These are phyloP conservation scores for Phytoseiulus persimilis DNA, from an alignment of 2,888 invertebrate species.

Conservation along the genomic window DNA sequence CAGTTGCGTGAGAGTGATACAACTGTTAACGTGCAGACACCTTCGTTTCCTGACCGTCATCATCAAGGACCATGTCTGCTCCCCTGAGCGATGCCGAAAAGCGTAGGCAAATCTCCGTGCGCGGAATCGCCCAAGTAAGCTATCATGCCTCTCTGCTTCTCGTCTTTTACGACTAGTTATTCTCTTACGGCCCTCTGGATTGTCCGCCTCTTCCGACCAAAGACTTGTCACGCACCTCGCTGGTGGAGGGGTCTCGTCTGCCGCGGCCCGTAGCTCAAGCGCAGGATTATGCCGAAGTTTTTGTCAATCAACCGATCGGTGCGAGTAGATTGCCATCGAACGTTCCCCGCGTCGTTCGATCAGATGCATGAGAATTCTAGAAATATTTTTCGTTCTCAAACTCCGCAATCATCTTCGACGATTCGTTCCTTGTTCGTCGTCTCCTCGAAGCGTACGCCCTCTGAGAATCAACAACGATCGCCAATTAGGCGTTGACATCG, in stretches of 20 bases:
- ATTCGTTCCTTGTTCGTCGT: not conserved
- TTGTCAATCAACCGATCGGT: too few relatives aligned
- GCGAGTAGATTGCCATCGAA: too few relatives aligned
- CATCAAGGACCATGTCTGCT: conserved; percentile 33
- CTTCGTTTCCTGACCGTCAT: not conserved
- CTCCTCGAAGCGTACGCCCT: too few relatives aligned
- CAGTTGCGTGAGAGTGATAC: not conserved
- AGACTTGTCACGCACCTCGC: too few relatives aligned
- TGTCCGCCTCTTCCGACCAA: too few relatives aligned
- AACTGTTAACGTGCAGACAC: not conserved
- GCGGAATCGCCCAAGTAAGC: conserved; percentile 59
- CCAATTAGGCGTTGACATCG: not conserved
- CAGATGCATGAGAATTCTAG: not conserved
- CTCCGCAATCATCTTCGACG: not conserved
- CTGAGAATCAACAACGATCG: not conserved
- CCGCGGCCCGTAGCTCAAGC: too few relatives aligned
- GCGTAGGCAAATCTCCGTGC: conserved; percentile 46
- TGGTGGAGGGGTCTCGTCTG: too few relatives aligned
- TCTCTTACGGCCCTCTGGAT: too few relatives aligned
- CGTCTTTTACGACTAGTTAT: too few relatives aligned
- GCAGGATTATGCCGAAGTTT: too few relatives aligned
- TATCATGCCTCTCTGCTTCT: not conserved
- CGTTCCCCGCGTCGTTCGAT: too few relatives aligned
- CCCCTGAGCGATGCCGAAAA: conserved; percentile 43
- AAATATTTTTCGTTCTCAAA: not conserved